Conservation (phyloP, 1,140 invertebrate genomes). For the fruit fly (Drosophila melanogaster) region Release_6_plus_ISO1_MT NT_037436.4:6848001-6848500, state of each 20-base stretch:
- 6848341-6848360: constrained; percentile 83
- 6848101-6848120: constrained; percentile 55
- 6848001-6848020: constrained; percentile 44
- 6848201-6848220: constrained; percentile 62
- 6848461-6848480: constrained; percentile 80
- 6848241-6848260: constrained; percentile 22
- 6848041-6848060: constrained; percentile 6
- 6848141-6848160: constrained; percentile 84
- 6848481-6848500: constrained; percentile 78
- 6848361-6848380: constrained; percentile 60
- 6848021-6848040: constrained; percentile 50
- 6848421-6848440: constrained; percentile 55
- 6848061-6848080: neutral
- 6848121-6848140: constrained; percentile 81
- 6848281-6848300: constrained; percentile 78
- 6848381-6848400: constrained; percentile 7
- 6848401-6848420: constrained; percentile 18
- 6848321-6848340: constrained; percentile 83
- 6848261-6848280: constrained; percentile 72
- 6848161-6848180: constrained; percentile 52
- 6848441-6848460: constrained; percentile 36
- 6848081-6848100: neutral
- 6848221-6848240: constrained; percentile 61
- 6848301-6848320: constrained; percentile 60
- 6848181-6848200: constrained; percentile 82